Percentiles rank a stretch among this genome's conserved stretches.
phyloP scores from a whole-genome alignment of 2,888 invertebrate species.

The Pseudococcus viburni region DNA sequence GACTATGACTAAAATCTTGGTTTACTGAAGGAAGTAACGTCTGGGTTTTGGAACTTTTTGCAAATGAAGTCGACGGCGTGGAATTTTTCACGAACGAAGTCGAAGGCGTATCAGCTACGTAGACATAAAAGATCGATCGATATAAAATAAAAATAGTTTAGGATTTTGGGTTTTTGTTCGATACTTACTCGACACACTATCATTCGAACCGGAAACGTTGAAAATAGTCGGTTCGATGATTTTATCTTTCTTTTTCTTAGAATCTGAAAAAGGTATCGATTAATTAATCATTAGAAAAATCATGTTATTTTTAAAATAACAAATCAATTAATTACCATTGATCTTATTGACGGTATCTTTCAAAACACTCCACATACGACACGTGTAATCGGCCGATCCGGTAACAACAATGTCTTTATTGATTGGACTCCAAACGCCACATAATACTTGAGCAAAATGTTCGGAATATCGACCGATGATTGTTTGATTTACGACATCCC shows the following conservation, averaged over 20 bases:
- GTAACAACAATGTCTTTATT: constrained; percentile 77
- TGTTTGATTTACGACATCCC: constrained; percentile 76
- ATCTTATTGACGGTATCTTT: constrained; percentile 71
- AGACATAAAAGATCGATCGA: neutral
- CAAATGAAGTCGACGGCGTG: neutral
- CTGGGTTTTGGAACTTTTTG: constrained; percentile 30
- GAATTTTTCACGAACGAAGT: neutral
- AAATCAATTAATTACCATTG: constrained; percentile 13
- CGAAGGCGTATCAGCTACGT: neutral
- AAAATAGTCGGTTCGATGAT: constrained; percentile 56
- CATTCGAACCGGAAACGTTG: neutral
- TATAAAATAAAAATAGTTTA: neutral
- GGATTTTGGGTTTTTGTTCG: too few species aligned
- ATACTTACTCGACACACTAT: constrained; percentile 7
- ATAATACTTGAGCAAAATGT: constrained; percentile 75
- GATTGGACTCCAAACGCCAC: constrained; percentile 79
- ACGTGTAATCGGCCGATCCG: constrained; percentile 78
- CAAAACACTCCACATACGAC: constrained; percentile 78
- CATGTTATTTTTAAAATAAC: neutral
- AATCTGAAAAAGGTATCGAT: constrained; percentile 1
- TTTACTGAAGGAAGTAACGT: constrained; percentile 49
- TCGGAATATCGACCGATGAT: constrained; percentile 77
- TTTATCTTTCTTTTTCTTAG: constrained; percentile 54
- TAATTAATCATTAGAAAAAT: neutral
- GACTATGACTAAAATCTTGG: constrained; percentile 35